These are phyloP conservation scores for Xanthia icteritia DNA, from an alignment of 2,888 invertebrate genomes.

Conservation along the genomic window DNA sequence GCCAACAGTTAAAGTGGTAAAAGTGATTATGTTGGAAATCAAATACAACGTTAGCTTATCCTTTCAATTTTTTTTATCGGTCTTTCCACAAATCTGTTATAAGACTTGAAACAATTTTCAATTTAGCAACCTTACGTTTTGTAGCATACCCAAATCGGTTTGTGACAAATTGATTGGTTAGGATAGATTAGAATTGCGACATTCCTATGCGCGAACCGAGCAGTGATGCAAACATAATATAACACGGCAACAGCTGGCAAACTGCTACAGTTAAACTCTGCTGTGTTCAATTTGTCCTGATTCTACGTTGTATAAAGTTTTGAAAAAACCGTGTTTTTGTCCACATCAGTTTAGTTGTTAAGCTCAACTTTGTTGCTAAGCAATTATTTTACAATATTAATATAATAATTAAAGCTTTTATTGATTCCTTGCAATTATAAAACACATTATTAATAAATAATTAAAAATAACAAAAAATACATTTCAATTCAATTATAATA, in stretches of 20 bases:
- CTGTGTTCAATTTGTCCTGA: background rate
- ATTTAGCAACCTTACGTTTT: background rate
- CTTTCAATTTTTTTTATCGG: no score
- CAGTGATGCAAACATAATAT: slow-evolving; percentile 1
- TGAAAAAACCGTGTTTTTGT: background rate
- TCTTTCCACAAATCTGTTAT: no score
- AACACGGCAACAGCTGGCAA: slow-evolving; percentile 18
- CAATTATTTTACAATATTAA: no score
- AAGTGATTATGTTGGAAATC: slow-evolving; percentile 13
- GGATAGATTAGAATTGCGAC: background rate
- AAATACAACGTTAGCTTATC: background rate
- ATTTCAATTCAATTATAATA: no score
- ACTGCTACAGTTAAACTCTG: background rate
- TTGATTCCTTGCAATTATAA: no score
- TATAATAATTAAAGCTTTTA: no score
- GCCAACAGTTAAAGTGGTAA: background rate
- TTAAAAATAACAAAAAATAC: no score
- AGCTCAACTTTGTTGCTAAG: background rate
- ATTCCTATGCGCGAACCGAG: background rate
- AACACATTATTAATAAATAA: no score
- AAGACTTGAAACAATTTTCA: no score
- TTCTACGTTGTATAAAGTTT: slow-evolving; percentile 14
- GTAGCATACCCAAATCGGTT: background rate
- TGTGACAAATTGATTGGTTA: slow-evolving; percentile 15
- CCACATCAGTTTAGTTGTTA: background rate